Evolutionary conservation across 2,113 vertebrate species (phyloP), one percentile per base, ranked within the genome.

Genomic region (Gallinago media): DNA sequence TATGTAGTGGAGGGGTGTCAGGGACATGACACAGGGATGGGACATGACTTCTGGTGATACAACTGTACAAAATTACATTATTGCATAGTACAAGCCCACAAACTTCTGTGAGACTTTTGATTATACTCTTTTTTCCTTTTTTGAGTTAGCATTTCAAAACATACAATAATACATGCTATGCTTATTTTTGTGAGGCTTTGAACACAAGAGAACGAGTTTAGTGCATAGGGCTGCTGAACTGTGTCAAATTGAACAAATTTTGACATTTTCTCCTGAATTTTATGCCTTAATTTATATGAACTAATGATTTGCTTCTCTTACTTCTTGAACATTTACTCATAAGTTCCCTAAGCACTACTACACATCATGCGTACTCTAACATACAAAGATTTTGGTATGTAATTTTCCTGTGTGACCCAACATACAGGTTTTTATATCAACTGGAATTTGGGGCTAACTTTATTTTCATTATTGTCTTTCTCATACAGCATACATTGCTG

Each of bases 1-100:
- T 76, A 9, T 3, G 2, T 6, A 27, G 18, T 4, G 2, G 18
- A 61, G 32, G 36, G 17, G 12, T 8, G 8, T 9, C 0, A 0
- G 6, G 49, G 17, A 54, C 5, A 8, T 6, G 14, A 58, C 14
- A 36, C 0, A 2, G 25, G 32, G 5, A 9, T 3, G 3, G 23
- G 59, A 62, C 36, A 50, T 1, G 13, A 42, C 15, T 70, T 80
- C 36, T 36, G 67, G 42, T 27, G 25, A 68, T 36, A 66, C 0
- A 0, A 38, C 32, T 52, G 16, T 20, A 59, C 5, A 25, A 44
- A 58, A 9, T 32, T 49, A 81, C 16, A 44, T 11, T 46, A 61
- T 6, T 19, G 12, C 18, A 80, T 10, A 70, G 27, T 8, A 38
- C 5, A 59, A 59, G 16, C 11, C 27, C 23, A 47, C 21, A 74